These are phyloP conservation scores for Corbicula japonica DNA, from an alignment of 2,888 invertebrate genomes.

Conservation along the genomic window DNA sequence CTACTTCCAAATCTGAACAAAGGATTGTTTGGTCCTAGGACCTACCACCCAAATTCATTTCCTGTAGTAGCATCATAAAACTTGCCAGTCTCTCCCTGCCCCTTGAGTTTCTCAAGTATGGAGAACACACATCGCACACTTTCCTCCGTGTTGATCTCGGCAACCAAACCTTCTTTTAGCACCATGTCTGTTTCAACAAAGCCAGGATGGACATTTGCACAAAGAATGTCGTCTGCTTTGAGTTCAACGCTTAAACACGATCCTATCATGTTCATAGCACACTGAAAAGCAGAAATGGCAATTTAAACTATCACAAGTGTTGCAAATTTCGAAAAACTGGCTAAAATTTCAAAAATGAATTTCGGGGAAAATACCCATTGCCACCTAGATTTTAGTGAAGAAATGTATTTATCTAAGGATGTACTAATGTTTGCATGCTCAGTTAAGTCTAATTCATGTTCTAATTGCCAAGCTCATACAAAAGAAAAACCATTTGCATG, in stretches of 20 bases:
- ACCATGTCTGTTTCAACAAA: conserved; percentile 2
- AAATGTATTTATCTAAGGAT: too few species aligned
- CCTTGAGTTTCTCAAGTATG: neutral
- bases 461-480: too few species aligned
- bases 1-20: too few species aligned
- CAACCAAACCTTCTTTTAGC: neutral
- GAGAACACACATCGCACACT: neutral
- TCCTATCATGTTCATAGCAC: conserved; percentile 7
- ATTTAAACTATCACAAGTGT: neutral
- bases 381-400: too few species aligned
- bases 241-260: conserved; percentile 11
- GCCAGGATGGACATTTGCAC: conserved; percentile 4
- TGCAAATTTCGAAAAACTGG: too few species aligned
- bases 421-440: too few species aligned
- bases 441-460: too few species aligned
- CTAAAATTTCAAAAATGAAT: too few species aligned
- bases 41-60: neutral
- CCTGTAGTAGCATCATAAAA: conserved; percentile 1
- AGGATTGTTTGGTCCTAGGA: too few species aligned
- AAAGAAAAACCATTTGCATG: too few species aligned
- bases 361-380: too few species aligned
- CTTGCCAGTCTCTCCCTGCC: conserved; percentile 1
- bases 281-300: neutral
- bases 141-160: conserved; percentile 1
- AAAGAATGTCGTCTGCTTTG: conserved; percentile 5